Evolutionary conservation across 2,797 vertebrate species (phyloP), one percentile per base, ranked within the genome.

Genomic region (Rhabdophis nuchalis): DNA sequence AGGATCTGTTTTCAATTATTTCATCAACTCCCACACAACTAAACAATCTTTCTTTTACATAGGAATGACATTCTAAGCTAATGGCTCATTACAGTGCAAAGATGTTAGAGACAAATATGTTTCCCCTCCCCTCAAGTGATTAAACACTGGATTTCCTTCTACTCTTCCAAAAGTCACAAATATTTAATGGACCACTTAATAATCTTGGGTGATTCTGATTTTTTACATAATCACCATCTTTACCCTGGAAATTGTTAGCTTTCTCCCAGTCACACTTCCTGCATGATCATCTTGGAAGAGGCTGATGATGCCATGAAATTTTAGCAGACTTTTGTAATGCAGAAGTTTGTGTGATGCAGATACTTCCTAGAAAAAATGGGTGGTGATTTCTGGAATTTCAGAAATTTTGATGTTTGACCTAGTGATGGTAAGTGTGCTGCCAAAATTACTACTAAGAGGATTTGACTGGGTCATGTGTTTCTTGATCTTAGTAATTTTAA

Each of bases 11-110:
- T 92, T 88, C 16, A 56, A 10, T 27, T 92, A 52, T 72, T 92
- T 93, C 46, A 86, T 92, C 93, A 56, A 5, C 91, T 91, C 88
- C 94, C 91, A 46, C 58, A 27, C 60, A 89, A 41, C 27, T 94
- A 82, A 46, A 82, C 36, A 82, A 82, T 82, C 36, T 46, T 82
- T 12, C 20, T 82, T 82, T 41, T 82, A 82, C 10, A 25, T 82
- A 82, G 72, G 72, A 82, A 82, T 82, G 9, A 46, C 20, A 41
- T 3, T 82, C 72, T 5, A 25, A 46, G 9, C 20, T 46, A 46
- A 82, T 82, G 20, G 72, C 72, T 82, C 72, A 82, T 25, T 82
- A 82, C 16, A 46, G 36, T 82, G 36, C 72, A 82, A 82, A 82
- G 20, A 82, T 82, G 36, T 82, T 82, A 41, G 14, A 77, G 68